phyloP scores from a whole-genome alignment of 1,140 invertebrate genomes.

The Megalopta genalis region DNA sequence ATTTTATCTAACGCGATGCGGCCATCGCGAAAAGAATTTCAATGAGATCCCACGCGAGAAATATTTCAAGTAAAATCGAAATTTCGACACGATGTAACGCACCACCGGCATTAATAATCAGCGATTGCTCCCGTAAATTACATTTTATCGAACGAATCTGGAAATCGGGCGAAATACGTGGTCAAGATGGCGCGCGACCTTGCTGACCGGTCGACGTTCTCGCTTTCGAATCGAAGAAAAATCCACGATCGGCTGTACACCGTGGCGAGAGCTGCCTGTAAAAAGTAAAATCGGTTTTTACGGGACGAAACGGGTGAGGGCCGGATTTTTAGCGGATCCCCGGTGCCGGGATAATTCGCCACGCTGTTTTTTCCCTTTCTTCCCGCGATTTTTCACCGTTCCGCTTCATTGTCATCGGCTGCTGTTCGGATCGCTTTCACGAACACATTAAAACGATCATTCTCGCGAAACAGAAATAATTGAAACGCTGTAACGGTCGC shows the following conservation, averaged over 20 bases:
- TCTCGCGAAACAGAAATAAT: conserved; percentile 12
- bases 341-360: conserved; percentile 34
- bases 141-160: conserved; percentile 5
- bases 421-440: conserved; percentile 38
- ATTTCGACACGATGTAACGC: neutral
- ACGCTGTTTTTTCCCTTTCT: conserved; percentile 26
- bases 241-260: neutral
- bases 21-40: neutral
- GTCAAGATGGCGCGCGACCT: neutral
- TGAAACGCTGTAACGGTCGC: neutral
- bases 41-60: neutral
- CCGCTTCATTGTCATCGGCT: conserved; percentile 37
- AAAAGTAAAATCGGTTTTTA: conserved; percentile 39
- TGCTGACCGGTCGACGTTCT: conserved; percentile 21
- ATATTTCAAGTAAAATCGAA: neutral
- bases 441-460: conserved; percentile 32
- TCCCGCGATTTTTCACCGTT: conserved; percentile 57
- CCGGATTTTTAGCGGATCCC: conserved; percentile 24
- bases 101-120: neutral
- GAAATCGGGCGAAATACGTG: neutral
- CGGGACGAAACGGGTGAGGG: neutral
- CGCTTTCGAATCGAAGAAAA: conserved; percentile 40
- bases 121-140: neutral
- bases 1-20: neutral
- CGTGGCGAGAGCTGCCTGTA: neutral